These are phyloP conservation scores for Ommatoiulus sabulosus DNA, from an alignment of 2,888 invertebrate genomes.

Conservation along the genomic window DNA sequence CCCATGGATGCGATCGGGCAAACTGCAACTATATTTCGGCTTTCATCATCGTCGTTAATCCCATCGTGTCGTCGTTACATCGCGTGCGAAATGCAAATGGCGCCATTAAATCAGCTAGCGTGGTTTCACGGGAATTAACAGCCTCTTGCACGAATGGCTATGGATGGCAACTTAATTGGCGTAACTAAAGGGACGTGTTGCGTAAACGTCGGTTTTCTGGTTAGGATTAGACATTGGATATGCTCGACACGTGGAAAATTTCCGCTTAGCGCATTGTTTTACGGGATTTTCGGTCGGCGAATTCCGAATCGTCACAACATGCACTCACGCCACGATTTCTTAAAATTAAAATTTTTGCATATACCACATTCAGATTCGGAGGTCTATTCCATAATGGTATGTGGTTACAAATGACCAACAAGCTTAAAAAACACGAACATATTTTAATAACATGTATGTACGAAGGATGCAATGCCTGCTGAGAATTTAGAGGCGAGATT, in stretches of 20 bases:
- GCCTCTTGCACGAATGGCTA: not conserved
- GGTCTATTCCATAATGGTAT: too few species aligned
- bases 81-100: not conserved
- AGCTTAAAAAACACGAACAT: too few species aligned
- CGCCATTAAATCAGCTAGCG: not conserved
- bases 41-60: not conserved
- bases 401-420: too few species aligned
- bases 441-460: too few species aligned
- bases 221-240: not conserved
- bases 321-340: too few species aligned
- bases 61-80: constrained; percentile 2
- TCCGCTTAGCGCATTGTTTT: too few species aligned
- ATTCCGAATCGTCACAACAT: not conserved
- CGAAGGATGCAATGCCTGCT: not conserved
- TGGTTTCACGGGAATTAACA: constrained; percentile 3
- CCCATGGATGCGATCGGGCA: not conserved
- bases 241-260: not conserved
- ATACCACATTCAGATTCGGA: too few species aligned
- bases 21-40: not conserved
- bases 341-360: too few species aligned
- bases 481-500: too few species aligned
- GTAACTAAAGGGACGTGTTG: not conserved
- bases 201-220: not conserved
- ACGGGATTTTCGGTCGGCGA: not conserved
- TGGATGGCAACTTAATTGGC: not conserved